Base-by-base conservation (phyloP, 2,113 vertebrate genomes). In the Seriola aureovittata region DNA sequence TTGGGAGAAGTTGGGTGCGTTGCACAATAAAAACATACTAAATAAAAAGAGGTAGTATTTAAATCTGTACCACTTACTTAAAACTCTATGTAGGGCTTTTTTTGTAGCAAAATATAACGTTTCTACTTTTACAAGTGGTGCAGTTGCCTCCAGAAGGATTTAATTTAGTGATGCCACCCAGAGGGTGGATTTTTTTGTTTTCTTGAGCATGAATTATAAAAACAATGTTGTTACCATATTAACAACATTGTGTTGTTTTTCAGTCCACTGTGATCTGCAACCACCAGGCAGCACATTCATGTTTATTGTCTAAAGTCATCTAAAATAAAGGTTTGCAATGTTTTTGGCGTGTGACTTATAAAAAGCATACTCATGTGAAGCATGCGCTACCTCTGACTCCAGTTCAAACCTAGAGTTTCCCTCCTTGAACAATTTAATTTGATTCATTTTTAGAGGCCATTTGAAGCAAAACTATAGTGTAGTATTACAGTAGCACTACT, bases 31-130 rank as follows among this genome's bases (percentile, higher is more conserved):
- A 75, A 42, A 80, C 21, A 3, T 25, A 25, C 12, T 40, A 59
- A 58, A 36, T 36, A 69, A 55, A 40, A 75, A 81, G 68, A 48
- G 67, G 63, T 40, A 8, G 66, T 46, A 55, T 71, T 82, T 76
- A 54, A 88, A 86, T n/a, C 36, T 21, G 7, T 17, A 71, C 62
- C 79, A 60, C 48, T 73, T 69, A 83, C 83, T 85, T 81, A 82
- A 79, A 75, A 46, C 48, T 71, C 2, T 73, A 50, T 54, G 1
- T 64, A 16, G 38, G 21, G 4, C 16, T n/a, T 71, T 65, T 64
- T 64, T 62, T 32, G 14, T 21, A 9, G 19, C 23, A n/a, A 86
- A 85, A 79, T 66, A 23, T 54, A 54, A 23, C 59, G 34, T 57
- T 78, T 69, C 44, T 63, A 21, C 75, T 86, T 86, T 89, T 57